These are phyloP conservation scores for Rhingia campestris DNA, from an alignment of 2,888 invertebrate genomes.

Conservation along the genomic window DNA sequence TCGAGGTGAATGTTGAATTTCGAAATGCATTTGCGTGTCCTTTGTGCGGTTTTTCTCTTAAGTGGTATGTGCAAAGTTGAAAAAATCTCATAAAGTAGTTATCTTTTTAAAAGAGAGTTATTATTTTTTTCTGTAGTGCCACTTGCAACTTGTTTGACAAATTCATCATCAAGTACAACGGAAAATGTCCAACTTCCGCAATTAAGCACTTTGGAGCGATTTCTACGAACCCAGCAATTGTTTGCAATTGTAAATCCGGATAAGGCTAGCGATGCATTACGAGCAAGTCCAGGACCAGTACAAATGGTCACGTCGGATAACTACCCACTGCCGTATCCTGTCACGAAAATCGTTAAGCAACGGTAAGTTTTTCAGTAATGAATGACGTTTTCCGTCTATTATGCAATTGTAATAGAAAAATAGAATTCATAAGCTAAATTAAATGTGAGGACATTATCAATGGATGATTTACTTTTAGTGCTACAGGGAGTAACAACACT, in stretches of 20 bases:
- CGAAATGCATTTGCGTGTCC: slow-evolving; percentile 39
- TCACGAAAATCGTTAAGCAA: slow-evolving; percentile 13
- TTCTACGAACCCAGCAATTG: slow-evolving; percentile 44
- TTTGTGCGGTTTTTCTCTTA: slow-evolving; percentile 54
- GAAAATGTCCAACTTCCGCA: slow-evolving; percentile 56
- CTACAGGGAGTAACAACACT: too few species aligned
- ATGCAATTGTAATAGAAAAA: too few species aligned
- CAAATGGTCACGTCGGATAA: slow-evolving; percentile 57
- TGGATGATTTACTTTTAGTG: too few species aligned
- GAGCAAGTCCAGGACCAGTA: slow-evolving; percentile 4
- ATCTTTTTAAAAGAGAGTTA: slow-evolving; percentile 15
- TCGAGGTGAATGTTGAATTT: neutral
- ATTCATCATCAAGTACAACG: slow-evolving; percentile 24
- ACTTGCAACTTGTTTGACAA: slow-evolving; percentile 44
- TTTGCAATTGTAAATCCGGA: slow-evolving; percentile 32
- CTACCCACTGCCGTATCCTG: slow-evolving; percentile 65
- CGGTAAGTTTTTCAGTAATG: slow-evolving; percentile 42
- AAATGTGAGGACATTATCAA: too few species aligned
- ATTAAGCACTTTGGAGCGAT: slow-evolving; percentile 63
- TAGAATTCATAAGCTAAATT: too few species aligned
- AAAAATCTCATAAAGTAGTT: neutral
- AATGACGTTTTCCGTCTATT: too few species aligned
- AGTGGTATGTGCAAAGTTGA: slow-evolving; percentile 52
- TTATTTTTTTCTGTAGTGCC: slow-evolving; percentile 60
- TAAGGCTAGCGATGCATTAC: neutral